Percentiles rank a stretch among this genome's conserved stretches.
These are phyloP conservation scores for Linnaemya vulpina DNA, from an alignment of 2,888 invertebrate species.

Conservation along the genomic window DNA sequence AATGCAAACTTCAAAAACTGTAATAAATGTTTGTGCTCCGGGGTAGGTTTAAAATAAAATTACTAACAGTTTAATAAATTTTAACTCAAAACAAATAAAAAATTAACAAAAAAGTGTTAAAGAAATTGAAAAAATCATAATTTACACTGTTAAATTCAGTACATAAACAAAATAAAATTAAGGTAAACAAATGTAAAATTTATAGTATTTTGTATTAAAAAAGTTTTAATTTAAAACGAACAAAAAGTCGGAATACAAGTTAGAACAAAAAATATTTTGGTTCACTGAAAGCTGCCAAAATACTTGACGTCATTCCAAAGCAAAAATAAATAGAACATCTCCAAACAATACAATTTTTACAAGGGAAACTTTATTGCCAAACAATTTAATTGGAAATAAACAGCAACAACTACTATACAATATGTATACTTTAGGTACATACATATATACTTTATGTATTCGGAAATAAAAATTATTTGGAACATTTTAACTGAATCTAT, in stretches of 20 bases:
- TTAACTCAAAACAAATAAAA: neutral
- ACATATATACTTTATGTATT: neutral
- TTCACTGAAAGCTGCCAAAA: slow-evolving; percentile 29
- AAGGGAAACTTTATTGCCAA: neutral
- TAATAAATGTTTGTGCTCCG: neutral
- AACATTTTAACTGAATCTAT: too few relatives aligned
- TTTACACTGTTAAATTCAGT: slow-evolving; percentile 11
- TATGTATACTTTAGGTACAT: neutral
- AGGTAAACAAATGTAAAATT: slow-evolving; percentile 29
- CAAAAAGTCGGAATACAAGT: neutral
- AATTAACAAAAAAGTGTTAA: slow-evolving; percentile 1
- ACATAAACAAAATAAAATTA: slow-evolving; percentile 45
- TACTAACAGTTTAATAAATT: neutral
- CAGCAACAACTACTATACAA: neutral
- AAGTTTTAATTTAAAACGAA: slow-evolving; percentile 2
- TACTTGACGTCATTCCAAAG: slow-evolving; percentile 48
- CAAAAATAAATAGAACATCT: slow-evolving; percentile 24
- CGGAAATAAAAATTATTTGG: neutral
- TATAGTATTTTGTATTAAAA: slow-evolving; percentile 36
- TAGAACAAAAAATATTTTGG: slow-evolving; percentile 20
- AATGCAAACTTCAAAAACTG: too few relatives aligned
- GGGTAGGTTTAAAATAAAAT: neutral
- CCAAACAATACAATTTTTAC: slow-evolving; percentile 1
- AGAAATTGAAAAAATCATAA: neutral
- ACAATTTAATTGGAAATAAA: neutral